Percentiles rank a stretch among this genome's conserved stretches.
phyloP scores from a whole-genome alignment of 2,797 vertebrate genomes.

The Lophotriccus pileatus region DNA sequence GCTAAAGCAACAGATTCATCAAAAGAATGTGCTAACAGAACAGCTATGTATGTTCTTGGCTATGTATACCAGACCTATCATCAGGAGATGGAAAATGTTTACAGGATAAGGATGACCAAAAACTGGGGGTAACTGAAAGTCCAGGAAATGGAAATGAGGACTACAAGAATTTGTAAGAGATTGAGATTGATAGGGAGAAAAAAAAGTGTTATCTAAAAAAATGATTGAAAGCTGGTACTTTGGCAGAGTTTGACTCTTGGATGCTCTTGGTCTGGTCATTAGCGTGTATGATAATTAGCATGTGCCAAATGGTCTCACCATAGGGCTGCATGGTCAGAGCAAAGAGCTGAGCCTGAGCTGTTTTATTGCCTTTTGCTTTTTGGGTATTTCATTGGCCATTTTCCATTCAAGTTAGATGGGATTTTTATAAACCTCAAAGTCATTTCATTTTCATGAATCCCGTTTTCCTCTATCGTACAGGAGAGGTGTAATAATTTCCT shows the following conservation, averaged over 20 bases:
- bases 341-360: background rate
- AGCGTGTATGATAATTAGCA: background rate
- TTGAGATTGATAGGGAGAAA: background rate
- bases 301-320: background rate
- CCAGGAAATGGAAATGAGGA: background rate
- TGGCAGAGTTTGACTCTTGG: background rate
- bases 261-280: background rate
- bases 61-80: background rate
- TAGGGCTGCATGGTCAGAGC: background rate
- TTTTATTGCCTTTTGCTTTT: background rate
- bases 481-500: background rate
- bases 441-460: background rate
- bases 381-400: background rate
- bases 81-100: background rate
- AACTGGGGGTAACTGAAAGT: background rate
- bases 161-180: background rate
- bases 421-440: background rate
- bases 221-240: background rate
- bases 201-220: background rate
- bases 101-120: background rate
- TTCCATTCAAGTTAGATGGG: background rate
- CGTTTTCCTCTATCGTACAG: background rate
- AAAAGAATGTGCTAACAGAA: background rate
- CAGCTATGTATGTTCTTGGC: background rate
- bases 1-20: conserved; percentile 8